These are phyloP conservation scores for Fulmarus glacialis DNA, from an alignment of 2,113 vertebrate genomes.

Conservation along the genomic window DNA sequence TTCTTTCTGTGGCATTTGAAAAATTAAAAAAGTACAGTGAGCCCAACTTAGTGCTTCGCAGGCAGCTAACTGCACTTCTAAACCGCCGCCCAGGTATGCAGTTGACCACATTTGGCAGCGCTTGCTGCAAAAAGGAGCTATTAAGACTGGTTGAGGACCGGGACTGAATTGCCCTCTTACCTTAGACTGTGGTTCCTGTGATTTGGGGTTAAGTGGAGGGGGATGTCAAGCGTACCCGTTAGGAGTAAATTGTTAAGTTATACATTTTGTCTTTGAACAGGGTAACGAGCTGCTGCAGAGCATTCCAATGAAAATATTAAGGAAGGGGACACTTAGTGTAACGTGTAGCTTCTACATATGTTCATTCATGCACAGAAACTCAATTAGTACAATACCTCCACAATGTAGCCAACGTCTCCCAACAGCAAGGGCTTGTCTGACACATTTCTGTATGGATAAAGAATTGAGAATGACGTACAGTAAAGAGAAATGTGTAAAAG, in stretches of 20 bases:
- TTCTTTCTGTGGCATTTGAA: neutral
- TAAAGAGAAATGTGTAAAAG: neutral
- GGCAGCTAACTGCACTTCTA: conserved; percentile 41
- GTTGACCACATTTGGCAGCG: conserved; percentile 47
- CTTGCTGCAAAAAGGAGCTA: conserved; percentile 12
- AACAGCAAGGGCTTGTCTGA: neutral
- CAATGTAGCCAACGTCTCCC: neutral
- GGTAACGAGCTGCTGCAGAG: neutral
- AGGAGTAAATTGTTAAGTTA: conserved; percentile 12
- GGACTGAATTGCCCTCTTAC: conserved; percentile 60
- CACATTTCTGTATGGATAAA: neutral
- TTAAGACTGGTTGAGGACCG: neutral
- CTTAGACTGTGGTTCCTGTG: conserved; percentile 48
- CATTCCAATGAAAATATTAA: neutral
- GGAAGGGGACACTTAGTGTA: neutral
- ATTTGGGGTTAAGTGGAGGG: conserved; percentile 20
- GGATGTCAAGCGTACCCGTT: neutral
- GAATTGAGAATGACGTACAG: neutral
- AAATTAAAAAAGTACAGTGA: neutral
- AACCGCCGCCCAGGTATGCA: conserved; percentile 5
- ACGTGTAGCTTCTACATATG: neutral
- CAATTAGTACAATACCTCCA: neutral
- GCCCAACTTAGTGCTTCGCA: neutral
- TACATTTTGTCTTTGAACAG: neutral
- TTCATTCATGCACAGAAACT: conserved; percentile 6